Evolutionary conservation across 2,888 invertebrate species (phyloP).

Genomic region (Gastrophysa polygoni): DNA sequence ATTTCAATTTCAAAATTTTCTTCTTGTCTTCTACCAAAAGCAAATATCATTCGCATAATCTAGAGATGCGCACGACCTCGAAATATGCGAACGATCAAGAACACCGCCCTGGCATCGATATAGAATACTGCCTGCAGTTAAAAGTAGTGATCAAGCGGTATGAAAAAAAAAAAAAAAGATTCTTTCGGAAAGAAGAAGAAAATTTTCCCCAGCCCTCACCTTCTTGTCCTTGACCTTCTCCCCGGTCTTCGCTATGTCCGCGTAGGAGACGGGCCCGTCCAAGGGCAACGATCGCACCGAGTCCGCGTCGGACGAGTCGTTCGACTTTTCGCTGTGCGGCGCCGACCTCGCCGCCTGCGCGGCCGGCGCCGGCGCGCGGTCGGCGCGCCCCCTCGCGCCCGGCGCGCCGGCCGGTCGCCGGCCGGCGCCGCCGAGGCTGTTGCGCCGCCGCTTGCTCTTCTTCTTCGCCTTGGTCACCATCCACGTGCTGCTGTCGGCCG

Average conservation of each 20-base stretch:
- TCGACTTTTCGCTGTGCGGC: conserved; percentile 83
- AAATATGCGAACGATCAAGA: too few relatives aligned
- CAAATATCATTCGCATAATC: too few relatives aligned
- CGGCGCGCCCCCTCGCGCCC: conserved; percentile 21
- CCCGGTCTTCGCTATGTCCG: conserved; percentile 75
- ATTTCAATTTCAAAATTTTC: too few relatives aligned
- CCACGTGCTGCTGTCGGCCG: conserved; percentile 79
- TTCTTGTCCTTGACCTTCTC: conserved; percentile 49
- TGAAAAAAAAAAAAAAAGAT: too few relatives aligned
- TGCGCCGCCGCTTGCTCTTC: conserved; percentile 74
- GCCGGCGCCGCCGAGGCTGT: conserved; percentile 59
- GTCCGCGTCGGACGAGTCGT: conserved; percentile 82
- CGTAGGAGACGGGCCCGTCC: conserved; percentile 68
- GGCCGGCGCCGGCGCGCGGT: conserved; percentile 46
- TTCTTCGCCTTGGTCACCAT: conserved; percentile 84
- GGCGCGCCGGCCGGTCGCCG: conserved; percentile 26
- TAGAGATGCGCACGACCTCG: too few relatives aligned
- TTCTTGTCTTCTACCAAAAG: too few relatives aligned
- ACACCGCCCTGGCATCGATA: too few relatives aligned
- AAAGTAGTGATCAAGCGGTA: too few relatives aligned
- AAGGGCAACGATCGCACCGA: conserved; percentile 85
- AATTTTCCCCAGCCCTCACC: conserved; percentile 41
- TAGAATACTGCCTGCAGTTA: too few relatives aligned
- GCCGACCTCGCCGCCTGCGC: conserved; percentile 73
- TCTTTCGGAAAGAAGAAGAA: too few relatives aligned